phyloP scores from a whole-genome alignment of 2,797 vertebrate species.

The Ambastaia sidthimunki region DNA sequence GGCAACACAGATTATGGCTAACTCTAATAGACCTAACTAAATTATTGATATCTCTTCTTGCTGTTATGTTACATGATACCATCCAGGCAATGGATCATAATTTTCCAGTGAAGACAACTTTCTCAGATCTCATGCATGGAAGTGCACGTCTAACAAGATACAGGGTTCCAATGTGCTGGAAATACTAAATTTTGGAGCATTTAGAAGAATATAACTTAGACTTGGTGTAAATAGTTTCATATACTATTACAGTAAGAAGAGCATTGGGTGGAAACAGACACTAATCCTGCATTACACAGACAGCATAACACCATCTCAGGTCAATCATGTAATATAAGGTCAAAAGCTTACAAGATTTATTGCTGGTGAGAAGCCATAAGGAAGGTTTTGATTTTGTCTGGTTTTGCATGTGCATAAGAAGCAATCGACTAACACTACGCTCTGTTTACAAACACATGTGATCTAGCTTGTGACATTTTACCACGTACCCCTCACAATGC shows the following conservation, averaged over 20 bases:
- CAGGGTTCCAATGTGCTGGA: neutral
- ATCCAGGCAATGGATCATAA: constrained; percentile 3
- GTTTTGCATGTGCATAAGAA: neutral
- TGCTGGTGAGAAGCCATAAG: neutral
- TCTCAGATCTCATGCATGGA: neutral
- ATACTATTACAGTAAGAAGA: neutral
- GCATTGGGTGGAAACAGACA: neutral
- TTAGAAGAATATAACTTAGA: neutral
- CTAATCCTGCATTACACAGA: neutral
- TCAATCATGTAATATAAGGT: neutral
- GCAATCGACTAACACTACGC: neutral
- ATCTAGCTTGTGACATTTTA: constrained; percentile 71
- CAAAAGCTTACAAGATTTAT: neutral
- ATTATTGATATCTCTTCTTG: constrained; percentile 43
- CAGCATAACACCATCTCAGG: neutral
- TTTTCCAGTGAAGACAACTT: neutral
- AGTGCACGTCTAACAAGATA: neutral
- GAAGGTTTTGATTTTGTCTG: neutral
- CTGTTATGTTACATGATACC: neutral
- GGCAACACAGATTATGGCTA: neutral
- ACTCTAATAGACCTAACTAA: constrained; percentile 7
- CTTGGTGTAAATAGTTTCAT: neutral
- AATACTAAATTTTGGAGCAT: neutral
- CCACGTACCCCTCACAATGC: constrained; percentile 64
- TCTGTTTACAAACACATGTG: constrained; percentile 7